Evolutionary conservation across 2,113 vertebrate genomes (phyloP), one percentile per base, ranked within the genome.

Genomic region (Rhinoderma darwinii): DNA sequence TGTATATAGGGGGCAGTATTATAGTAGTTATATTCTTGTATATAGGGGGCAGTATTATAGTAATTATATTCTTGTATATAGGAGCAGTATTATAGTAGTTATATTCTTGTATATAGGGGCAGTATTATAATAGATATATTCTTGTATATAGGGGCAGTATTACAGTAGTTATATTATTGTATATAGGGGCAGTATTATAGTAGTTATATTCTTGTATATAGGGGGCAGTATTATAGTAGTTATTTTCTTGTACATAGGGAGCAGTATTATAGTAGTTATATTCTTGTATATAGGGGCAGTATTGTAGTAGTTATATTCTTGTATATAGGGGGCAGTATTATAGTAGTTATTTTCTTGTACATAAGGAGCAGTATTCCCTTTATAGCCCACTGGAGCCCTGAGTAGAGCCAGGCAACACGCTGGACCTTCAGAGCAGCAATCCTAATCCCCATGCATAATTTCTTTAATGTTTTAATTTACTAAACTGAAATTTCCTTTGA

Each of bases 71-170:
- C 14, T 30, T 66, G 61, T 66, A 30, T 12, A 66, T 66, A 66
- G 27, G 61, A 4, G 61, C 27, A 32, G 27, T 66, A 68, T 68
- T 68, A 68, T 68, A 68, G 63, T 68, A 32, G 27, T 17, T 35
- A 68, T 68, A 32, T 68, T 32, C 63, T 68, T 68, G 63, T 68
- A 68, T 15, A 68, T 68, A 68, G 63, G 63, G 27, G 30, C 30
- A 68, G 27, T 68, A 68, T 63, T 30, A 63, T 63, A 63, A 27
- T 63, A 12, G 61, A 30, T 30, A 63, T 63, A 63, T 30, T 63
- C 61, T 30, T 63, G n/a, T 12, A 63, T 12, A 63, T 11, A 30
- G 61, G 61, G 12, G 61, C 25, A 59, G 61, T 30, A 30, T 18
- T 68, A 27, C 35, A 68, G 30, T 68, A 68, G 27, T 27, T 32